phyloP scores from a whole-genome alignment of 2,888 invertebrate genomes.

The Agonopterix arenella region DNA sequence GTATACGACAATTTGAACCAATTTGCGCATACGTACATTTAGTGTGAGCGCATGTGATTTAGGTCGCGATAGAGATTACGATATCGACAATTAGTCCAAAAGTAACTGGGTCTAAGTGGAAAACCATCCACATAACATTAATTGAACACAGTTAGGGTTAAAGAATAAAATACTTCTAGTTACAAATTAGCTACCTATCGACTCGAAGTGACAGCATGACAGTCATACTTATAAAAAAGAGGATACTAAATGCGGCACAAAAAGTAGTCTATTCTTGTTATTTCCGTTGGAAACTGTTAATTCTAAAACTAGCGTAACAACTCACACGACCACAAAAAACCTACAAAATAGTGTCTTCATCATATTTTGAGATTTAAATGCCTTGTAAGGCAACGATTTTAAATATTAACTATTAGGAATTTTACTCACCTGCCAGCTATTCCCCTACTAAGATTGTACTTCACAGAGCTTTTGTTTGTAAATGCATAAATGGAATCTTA shows the following conservation, averaged over 20 bases:
- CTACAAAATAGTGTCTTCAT: background rate
- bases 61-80: too few relatives aligned
- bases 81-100: too few relatives aligned
- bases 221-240: background rate
- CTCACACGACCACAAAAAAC: constrained; percentile 20
- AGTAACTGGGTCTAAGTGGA: background rate
- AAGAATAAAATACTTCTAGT: constrained; percentile 14
- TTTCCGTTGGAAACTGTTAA: constrained; percentile 55
- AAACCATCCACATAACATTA: constrained; percentile 8
- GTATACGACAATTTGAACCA: too few relatives aligned
- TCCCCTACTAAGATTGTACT: too few relatives aligned
- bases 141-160: constrained; percentile 24
- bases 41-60: too few relatives aligned
- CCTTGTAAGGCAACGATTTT: too few relatives aligned
- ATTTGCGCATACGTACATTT: too few relatives aligned
- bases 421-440: background rate
- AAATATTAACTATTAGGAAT: background rate
- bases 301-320: constrained; percentile 42
- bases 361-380: too few relatives aligned
- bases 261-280: constrained; percentile 21
- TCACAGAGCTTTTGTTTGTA: too few relatives aligned
- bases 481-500: too few relatives aligned
- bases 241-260: constrained; percentile 7
- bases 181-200: background rate
- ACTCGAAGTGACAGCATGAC: background rate